These are phyloP conservation scores for Echiichthys vipera DNA, from an alignment of 2,797 vertebrate species.

Conservation along the genomic window DNA sequence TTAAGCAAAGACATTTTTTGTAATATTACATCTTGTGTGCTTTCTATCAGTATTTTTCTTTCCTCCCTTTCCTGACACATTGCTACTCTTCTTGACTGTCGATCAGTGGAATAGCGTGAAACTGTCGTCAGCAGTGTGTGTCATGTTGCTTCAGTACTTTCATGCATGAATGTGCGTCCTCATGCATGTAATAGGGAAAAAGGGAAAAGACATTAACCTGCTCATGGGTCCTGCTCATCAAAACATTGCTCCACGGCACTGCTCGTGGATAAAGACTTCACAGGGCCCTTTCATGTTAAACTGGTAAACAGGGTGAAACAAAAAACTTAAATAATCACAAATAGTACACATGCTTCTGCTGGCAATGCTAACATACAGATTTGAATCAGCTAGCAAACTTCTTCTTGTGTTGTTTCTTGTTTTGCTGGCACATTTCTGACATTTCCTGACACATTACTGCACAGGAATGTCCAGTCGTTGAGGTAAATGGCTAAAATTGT, in stretches of 20 bases:
- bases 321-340: not conserved
- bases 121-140: not conserved
- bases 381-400: no score
- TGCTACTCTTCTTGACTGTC: not conserved
- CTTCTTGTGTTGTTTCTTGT: no score
- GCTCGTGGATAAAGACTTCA: not conserved
- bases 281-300: not conserved
- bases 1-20: not conserved
- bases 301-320: not conserved
- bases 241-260: not conserved
- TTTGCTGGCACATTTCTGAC: not conserved
- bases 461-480: not conserved
- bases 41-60: not conserved
- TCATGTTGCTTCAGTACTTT: not conserved
- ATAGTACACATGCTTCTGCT: no score
- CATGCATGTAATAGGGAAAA: not conserved
- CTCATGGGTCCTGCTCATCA: not conserved
- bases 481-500: not conserved
- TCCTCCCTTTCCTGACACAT: not conserved
- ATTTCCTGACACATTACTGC: not conserved
- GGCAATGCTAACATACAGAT: no score
- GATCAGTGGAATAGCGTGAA: not conserved
- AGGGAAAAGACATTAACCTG: no score
- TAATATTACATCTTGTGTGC: not conserved
- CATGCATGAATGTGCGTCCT: not conserved